These are phyloP conservation scores for Gobiocypris rarus DNA, from an alignment of 2,113 vertebrate species.

Conservation along the genomic window DNA sequence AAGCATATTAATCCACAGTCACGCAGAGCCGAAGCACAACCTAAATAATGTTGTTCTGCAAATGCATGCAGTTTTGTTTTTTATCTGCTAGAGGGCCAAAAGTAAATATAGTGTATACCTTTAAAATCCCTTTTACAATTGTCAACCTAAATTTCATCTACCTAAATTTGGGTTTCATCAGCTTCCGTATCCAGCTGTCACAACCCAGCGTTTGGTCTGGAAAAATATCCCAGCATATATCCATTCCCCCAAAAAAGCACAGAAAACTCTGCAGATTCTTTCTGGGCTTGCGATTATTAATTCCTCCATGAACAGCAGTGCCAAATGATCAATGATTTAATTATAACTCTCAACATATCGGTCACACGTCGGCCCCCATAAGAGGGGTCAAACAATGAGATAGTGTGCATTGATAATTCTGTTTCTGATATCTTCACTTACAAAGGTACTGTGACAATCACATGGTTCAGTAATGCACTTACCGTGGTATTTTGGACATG, in stretches of 20 bases:
- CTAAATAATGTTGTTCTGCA: too few species aligned
- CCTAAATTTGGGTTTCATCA: neutral
- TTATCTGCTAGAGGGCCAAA: too few species aligned
- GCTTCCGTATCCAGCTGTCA: neutral
- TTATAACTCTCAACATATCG: slow-evolving; percentile 2
- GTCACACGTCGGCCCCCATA: neutral
- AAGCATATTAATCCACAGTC: too few species aligned
- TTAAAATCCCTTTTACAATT: too few species aligned
- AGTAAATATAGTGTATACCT: too few species aligned
- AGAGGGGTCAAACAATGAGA: neutral
- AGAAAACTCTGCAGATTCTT: neutral
- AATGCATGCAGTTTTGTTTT: too few species aligned
- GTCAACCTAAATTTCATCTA: neutral
- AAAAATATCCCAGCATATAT: neutral
- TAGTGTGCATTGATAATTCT: neutral
- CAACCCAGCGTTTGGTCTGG: neutral
- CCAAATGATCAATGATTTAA: slow-evolving; percentile 15
- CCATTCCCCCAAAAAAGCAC: neutral
- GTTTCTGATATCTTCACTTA: neutral
- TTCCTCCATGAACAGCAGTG: neutral
- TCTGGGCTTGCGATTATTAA: neutral
- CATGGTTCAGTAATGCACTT: neutral
- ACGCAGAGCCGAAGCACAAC: too few species aligned
- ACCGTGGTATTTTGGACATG: neutral
- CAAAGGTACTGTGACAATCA: neutral